Conservation (phyloP, 2,797 vertebrate species). For the Chlorospingus flavigularis region DNA sequence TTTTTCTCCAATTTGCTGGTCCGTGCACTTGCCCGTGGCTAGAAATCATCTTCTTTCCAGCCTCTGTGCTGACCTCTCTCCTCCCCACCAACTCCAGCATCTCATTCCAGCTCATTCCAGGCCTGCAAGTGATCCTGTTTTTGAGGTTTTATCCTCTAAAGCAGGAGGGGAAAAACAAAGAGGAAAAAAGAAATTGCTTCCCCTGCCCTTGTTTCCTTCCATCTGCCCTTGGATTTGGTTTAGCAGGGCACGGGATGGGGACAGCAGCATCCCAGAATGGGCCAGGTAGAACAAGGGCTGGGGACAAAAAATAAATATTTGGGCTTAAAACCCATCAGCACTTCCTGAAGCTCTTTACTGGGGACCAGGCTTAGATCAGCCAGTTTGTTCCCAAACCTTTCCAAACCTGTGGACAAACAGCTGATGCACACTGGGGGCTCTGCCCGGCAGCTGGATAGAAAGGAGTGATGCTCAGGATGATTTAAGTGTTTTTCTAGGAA, state of each 20-base stretch:
- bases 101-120: not conserved
- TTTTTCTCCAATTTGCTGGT: not conserved
- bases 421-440: not conserved
- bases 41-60: not conserved
- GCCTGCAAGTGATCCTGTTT: no score
- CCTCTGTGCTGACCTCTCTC: not conserved
- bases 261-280: not conserved
- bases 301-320: not conserved
- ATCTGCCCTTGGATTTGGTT: not conserved
- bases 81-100: not conserved
- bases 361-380: fast-evolving
- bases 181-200: not conserved
- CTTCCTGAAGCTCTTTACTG: not conserved
- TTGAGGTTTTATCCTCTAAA: not conserved
- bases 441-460: not conserved
- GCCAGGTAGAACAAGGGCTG: not conserved
- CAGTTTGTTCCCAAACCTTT: not conserved
- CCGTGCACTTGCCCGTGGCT: fast-evolving
- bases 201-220: not conserved
- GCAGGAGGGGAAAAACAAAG: not conserved
- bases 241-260: fast-evolving
- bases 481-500: not conserved
- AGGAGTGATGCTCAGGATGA: fast-evolving
- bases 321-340: not conserved
- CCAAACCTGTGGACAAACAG: fast-evolving